Evolutionary conservation across 2,797 vertebrate species (phyloP).

Genomic region (Sternarchorhynchus goeldii): DNA sequence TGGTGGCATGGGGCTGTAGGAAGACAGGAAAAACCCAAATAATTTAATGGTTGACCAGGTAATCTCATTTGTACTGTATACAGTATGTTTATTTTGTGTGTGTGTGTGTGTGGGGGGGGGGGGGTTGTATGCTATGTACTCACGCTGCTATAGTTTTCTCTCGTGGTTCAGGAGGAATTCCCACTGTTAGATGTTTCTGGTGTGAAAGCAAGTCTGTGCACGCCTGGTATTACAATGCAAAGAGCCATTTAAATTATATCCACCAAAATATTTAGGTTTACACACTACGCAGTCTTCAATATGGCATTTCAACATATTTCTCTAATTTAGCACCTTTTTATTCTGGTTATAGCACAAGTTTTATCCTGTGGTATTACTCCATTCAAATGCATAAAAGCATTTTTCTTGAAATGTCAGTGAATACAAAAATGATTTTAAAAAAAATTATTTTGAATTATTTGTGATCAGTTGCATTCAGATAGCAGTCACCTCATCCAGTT

Average conservation of each 20-base stretch:
- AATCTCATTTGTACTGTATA: not conserved
- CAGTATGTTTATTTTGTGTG: not conserved
- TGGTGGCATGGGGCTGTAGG: constrained; percentile 81
- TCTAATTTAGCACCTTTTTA: too few relatives aligned
- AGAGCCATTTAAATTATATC: not conserved
- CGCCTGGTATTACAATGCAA: constrained; percentile 64
- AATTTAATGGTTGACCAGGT: not conserved
- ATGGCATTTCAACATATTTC: not conserved
- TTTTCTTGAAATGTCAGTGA: not conserved
- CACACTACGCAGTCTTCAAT: not conserved
- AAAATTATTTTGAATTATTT: not conserved
- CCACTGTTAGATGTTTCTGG: constrained; percentile 81
- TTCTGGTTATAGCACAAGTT: not conserved
- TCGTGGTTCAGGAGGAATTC: constrained; percentile 88
- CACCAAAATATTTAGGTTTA: not conserved
- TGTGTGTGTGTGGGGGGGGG: not conserved
- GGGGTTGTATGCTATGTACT: constrained; percentile 56
- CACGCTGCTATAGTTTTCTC: constrained; percentile 92
- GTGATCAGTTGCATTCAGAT: not conserved
- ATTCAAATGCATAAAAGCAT: too few relatives aligned
- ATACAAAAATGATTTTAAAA: not conserved
- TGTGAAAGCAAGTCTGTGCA: constrained; percentile 79
- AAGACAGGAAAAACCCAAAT: constrained; percentile 19
- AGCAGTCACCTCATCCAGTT: constrained; percentile 85
- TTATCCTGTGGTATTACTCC: too few relatives aligned